phyloP scores from a whole-genome alignment of 2,888 invertebrate genomes.

The Parelbella ahira region DNA sequence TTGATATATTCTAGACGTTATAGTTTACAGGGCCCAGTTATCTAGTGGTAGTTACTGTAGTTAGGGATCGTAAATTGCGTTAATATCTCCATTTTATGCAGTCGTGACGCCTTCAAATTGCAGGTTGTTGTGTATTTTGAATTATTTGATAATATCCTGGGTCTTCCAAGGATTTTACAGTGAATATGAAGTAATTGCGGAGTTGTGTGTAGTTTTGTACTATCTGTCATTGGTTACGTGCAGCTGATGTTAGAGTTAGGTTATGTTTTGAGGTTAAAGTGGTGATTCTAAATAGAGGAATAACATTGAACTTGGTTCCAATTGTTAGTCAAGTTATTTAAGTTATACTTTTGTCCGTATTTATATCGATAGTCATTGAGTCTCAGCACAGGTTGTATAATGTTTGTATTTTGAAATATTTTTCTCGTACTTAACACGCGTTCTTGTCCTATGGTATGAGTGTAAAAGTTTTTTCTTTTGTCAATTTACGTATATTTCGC shows the following conservation, averaged over 20 bases:
- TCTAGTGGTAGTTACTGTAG: conserved; percentile 52
- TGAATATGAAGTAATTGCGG: conserved; percentile 1
- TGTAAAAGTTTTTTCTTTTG: no score
- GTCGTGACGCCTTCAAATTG: conserved; percentile 61
- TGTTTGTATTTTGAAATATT: no score
- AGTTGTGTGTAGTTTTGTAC: conserved; percentile 2
- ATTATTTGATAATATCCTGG: conserved; percentile 60
- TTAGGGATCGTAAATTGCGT: conserved; percentile 60
- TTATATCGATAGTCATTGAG: no score
- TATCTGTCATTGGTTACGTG: conserved; percentile 14
- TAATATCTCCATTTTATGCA: conserved; percentile 63
- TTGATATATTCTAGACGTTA: conserved; percentile 72
- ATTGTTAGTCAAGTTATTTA: no score
- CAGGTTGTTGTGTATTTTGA: conserved; percentile 55
- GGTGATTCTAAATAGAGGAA: no score
- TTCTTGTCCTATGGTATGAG: no score
- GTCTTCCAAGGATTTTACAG: conserved; percentile 26
- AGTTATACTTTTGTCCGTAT: no score
- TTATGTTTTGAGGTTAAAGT: conserved; percentile 22
- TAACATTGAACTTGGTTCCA: no score
- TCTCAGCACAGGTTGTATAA: no score
- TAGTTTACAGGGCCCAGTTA: conserved; percentile 48
- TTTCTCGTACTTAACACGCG: no score
- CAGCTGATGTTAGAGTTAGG: conserved; percentile 19
- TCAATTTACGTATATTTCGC: no score